Conservation (phyloP, 2,888 invertebrate species). For the Hoplodrina blanda region DNA sequence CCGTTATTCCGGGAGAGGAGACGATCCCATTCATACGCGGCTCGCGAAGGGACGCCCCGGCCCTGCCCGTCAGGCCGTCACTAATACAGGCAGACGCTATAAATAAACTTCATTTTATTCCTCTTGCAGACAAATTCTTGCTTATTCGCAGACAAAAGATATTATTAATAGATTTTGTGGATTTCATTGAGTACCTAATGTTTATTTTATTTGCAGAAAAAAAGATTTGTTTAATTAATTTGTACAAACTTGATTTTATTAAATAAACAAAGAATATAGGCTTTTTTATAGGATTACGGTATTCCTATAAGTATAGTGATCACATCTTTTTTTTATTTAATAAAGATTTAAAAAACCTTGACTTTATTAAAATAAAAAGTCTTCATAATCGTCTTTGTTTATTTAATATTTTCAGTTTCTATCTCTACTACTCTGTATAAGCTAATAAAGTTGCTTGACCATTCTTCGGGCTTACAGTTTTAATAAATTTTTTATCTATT, state of each 20-base stretch:
- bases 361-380: too few species aligned
- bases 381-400: background rate
- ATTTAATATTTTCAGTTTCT: background rate
- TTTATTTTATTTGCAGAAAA: slow-evolving; percentile 2
- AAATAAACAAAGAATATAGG: too few species aligned
- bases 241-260: too few species aligned
- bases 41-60: slow-evolving; percentile 47
- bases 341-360: too few species aligned
- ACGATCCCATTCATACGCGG: slow-evolving; percentile 57
- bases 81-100: slow-evolving; percentile 56
- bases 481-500: too few species aligned
- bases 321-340: too few species aligned
- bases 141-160: slow-evolving; percentile 52
- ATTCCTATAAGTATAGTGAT: too few species aligned
- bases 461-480: background rate
- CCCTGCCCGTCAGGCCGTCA: slow-evolving; percentile 46
- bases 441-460: background rate
- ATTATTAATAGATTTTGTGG: slow-evolving; percentile 35
- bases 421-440: background rate
- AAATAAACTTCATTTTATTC: slow-evolving; percentile 63
- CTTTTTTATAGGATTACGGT: too few species aligned
- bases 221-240: background rate
- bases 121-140: too few species aligned
- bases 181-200: slow-evolving; percentile 22
- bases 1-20: slow-evolving; percentile 65